Conservation (phyloP, 2,113 vertebrate genomes). For the Podiceps cristatus region DNA sequence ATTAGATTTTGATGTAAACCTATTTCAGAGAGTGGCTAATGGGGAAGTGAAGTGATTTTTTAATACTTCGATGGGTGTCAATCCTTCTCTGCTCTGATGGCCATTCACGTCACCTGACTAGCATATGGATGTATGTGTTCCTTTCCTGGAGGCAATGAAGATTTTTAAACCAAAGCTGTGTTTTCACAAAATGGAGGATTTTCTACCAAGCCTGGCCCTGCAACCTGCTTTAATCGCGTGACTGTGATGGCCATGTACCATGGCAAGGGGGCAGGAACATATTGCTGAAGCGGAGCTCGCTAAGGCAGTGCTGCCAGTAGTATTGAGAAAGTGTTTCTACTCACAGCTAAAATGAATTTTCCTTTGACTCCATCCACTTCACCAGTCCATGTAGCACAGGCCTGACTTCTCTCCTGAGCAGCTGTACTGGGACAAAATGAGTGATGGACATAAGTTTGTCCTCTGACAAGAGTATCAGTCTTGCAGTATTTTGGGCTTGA, state of each 20-base stretch:
- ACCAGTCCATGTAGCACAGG: not conserved
- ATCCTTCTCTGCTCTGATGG: not conserved
- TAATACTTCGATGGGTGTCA: not conserved
- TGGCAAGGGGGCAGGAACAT: not conserved
- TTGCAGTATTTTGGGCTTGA: not conserved
- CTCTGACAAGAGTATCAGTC: not conserved
- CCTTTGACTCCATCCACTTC: not conserved
- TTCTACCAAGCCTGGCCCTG: not conserved
- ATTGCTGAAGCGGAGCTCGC: not conserved
- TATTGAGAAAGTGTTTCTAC: not conserved
- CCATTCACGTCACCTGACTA: not conserved
- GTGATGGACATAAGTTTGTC: not conserved
- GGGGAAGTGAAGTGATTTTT: not conserved
- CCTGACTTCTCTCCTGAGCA: not conserved
- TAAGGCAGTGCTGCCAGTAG: not conserved
- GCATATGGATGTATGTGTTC: fast-evolving
- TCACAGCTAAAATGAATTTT: not conserved
- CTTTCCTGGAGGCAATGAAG: not conserved
- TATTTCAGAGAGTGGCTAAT: not conserved
- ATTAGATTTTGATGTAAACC: not conserved
- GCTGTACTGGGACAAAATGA: not conserved
- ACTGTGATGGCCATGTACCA: not conserved
- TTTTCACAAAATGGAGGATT: not conserved
- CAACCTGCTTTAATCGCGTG: not conserved
- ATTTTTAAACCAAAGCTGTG: not conserved